Percentiles rank a stretch among this genome's conserved stretches.
These are phyloP conservation scores for Orthosia gracilis DNA, from an alignment of 2,888 invertebrate genomes.

Conservation along the genomic window DNA sequence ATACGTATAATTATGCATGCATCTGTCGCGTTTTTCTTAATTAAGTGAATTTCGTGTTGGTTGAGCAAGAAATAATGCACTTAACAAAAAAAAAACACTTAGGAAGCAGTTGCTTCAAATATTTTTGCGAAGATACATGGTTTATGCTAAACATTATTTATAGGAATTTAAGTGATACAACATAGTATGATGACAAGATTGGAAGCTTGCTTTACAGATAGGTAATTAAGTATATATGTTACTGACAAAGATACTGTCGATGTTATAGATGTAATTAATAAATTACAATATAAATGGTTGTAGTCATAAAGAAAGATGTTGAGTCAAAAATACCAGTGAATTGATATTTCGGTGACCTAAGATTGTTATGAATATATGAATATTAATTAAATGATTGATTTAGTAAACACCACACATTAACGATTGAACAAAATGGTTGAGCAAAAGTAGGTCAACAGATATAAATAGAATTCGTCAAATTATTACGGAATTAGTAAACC, in stretches of 20 bases:
- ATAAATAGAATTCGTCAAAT: neutral
- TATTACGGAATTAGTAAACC: neutral
- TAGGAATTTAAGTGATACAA: neutral
- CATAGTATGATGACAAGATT: neutral
- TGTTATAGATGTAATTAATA: constrained; percentile 1
- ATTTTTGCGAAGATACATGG: neutral
- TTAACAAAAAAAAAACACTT: neutral
- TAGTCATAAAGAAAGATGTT: neutral
- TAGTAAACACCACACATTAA: neutral
- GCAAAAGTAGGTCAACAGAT: constrained; percentile 7
- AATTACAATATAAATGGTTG: neutral
- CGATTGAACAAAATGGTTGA: neutral
- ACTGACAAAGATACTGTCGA: neutral
- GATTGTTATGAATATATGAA: constrained; percentile 13
- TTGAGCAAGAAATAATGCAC: neutral
- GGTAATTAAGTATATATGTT: neutral
- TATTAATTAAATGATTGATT: constrained; percentile 5
- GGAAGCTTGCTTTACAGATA: neutral
- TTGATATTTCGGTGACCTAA: constrained; percentile 8
- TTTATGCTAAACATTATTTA: neutral
- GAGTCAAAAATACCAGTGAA: constrained; percentile 1
- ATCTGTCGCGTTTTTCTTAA: constrained; percentile 30
- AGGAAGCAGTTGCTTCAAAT: constrained; percentile 7
- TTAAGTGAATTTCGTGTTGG: neutral
- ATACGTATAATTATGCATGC: constrained; percentile 31